Conservation (phyloP, 2,888 invertebrate species). For the Mactromeris polynyma region DNA sequence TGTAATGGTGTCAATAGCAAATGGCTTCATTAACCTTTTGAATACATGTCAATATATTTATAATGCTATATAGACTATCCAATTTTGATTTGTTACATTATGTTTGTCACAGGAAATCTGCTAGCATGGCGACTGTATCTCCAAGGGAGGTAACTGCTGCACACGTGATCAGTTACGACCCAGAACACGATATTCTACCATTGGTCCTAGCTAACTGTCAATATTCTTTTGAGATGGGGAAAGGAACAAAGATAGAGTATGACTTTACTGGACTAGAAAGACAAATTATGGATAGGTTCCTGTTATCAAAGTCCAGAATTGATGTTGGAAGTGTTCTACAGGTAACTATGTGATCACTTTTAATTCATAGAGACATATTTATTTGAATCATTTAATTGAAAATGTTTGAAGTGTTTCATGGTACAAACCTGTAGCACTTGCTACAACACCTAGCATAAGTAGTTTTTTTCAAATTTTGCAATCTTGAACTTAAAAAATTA, state of each 20-base stretch:
- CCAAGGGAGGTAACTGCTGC: conserved; percentile 68
- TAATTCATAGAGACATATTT: no score
- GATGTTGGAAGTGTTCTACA: conserved; percentile 52
- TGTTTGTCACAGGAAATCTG: background rate
- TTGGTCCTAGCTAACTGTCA: conserved; percentile 78
- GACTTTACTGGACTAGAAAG: conserved; percentile 75
- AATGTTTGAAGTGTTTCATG: no score
- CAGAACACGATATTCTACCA: conserved; percentile 77
- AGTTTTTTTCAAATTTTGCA: no score
- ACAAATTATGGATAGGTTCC: conserved; percentile 76
- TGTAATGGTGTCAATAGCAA: no score
- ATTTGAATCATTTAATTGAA: no score
- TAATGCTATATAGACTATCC: no score
- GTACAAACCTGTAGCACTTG: no score
- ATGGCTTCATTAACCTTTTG: no score
- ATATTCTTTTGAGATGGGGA: conserved; percentile 75
- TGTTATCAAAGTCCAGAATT: conserved; percentile 70
- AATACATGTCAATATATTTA: no score
- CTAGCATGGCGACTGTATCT: conserved; percentile 34
- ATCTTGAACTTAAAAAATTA: no score
- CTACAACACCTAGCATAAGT: no score
- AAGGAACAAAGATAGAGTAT: conserved; percentile 73
- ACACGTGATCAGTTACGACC: conserved; percentile 74
- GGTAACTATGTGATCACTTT: conserved; percentile 32
- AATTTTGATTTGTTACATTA: no score